Evolutionary conservation across 2,113 vertebrate genomes (phyloP), one percentile per base, ranked within the genome.

Genomic region (Coreoperca whiteheadi): DNA sequence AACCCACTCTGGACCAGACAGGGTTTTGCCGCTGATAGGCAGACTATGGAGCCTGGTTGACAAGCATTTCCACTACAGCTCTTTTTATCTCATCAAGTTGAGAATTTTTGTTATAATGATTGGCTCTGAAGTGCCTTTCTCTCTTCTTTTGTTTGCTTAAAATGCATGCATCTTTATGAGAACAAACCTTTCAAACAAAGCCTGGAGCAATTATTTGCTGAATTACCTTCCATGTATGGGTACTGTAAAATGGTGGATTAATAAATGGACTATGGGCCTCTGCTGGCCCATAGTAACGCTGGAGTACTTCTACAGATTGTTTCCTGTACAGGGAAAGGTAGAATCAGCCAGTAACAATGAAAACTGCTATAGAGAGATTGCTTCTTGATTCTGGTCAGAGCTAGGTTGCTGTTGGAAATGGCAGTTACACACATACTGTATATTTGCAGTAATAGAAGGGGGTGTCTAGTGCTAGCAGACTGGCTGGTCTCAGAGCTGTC

Each of bases 21-120:
- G 63, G 41, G 59, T 86, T 89, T 74, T 56, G 77, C 74, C 73
- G 70, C 70, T 69, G 87, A 65, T 51, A 78, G 57, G 25, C 82
- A 87, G 70, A 66, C 69, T 64, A 37, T 79, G 77, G 72, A 81
- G 66, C 16, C 63, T 90, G 86, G 91, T 88, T 83, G 90, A 91
- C 91, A 91, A 89, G 85, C 78, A 76, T 73, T 64, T 66, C 86
- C 78, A 53, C 32, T 72, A 30, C 56, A 72, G 54, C 75, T 87
- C 69, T 81, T 89, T 85, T 84, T 82, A 86, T 85, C 51, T 54
- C 48, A 83, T 86, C 81, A 88, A 81, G 50, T 57, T 71, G 63
- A 82, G 28, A 74, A n/a, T 57, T 77, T 84, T 12, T 83, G 37
- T 84, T 74, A 74, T 79, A 79, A 83, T 68, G 60, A 79, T 57